These are phyloP conservation scores for Oryctes rhinoceros DNA, from an alignment of 1,140 invertebrate genomes.

Conservation along the genomic window DNA sequence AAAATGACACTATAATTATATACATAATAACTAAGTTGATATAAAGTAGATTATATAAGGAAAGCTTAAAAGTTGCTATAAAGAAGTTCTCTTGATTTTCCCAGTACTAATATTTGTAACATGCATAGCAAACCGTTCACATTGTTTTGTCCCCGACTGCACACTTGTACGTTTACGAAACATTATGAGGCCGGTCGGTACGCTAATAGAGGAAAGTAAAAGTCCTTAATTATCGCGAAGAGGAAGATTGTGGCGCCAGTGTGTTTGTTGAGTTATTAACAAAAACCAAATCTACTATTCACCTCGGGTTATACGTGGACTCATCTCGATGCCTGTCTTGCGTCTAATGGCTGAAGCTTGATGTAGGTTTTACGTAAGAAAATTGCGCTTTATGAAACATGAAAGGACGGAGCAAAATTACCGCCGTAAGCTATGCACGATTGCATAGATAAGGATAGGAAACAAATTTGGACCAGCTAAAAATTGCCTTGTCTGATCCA, in stretches of 20 bases:
- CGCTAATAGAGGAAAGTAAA: conserved; percentile 34
- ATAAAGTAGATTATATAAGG: no score
- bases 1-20: no score
- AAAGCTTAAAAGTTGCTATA: no score
- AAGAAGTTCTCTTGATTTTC: no score
- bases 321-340: background rate
- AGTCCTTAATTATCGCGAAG: conserved; percentile 29
- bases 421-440: background rate
- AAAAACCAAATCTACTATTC: conserved; percentile 23
- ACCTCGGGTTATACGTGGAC: background rate
- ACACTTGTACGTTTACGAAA: background rate
- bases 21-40: no score
- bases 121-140: no score
- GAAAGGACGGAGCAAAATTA: background rate
- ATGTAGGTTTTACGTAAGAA: conserved; percentile 29
- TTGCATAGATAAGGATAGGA: background rate
- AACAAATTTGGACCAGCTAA: no score
- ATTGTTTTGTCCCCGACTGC: background rate
- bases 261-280: conserved; percentile 24
- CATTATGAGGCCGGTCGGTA: background rate
- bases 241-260: conserved; percentile 32
- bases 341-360: background rate
- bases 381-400: conserved; percentile 5
- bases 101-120: no score
- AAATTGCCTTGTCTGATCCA: no score